Conservation (phyloP, 1,140 invertebrate species). For the Neuroterus valhalla region DNA sequence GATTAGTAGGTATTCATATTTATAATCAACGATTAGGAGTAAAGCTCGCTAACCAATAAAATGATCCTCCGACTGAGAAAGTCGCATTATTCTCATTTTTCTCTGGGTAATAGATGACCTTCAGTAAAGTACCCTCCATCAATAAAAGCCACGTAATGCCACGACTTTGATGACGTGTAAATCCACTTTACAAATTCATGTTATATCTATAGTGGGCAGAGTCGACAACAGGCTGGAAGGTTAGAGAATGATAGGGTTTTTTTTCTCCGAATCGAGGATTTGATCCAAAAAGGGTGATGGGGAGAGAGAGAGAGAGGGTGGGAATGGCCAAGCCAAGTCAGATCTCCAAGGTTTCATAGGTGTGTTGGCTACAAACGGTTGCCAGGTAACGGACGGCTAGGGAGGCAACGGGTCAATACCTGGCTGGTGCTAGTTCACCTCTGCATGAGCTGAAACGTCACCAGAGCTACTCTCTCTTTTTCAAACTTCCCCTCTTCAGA, state of each 20-base stretch:
- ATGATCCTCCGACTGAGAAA: too few species aligned
- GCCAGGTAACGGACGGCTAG: constrained; percentile 62
- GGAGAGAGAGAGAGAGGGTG: constrained; percentile 36
- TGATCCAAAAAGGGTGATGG: constrained; percentile 57
- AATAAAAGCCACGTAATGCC: constrained; percentile 16
- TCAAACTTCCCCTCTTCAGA: constrained; percentile 39
- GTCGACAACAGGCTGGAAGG: constrained; percentile 64
- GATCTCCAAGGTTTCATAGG: constrained; percentile 71
- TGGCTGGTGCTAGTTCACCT: constrained; percentile 65
- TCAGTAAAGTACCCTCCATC: constrained; percentile 16
- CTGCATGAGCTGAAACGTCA: constrained; percentile 65
- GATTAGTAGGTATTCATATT: too few species aligned
- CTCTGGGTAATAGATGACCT: constrained; percentile 6
- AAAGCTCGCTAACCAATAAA: too few species aligned
- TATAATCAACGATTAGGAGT: too few species aligned
- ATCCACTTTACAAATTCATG: constrained; percentile 16
- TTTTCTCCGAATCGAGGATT: constrained; percentile 66
- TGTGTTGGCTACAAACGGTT: constrained; percentile 71
- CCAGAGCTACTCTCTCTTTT: constrained; percentile 52
- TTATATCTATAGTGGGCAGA: constrained; percentile 47
- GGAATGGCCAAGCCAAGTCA: constrained; percentile 64
- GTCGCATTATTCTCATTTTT: neutral
- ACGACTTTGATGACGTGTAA: neutral
- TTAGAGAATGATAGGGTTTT: constrained; percentile 65
- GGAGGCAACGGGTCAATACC: constrained; percentile 72